Percentiles rank a stretch among this genome's conserved stretches.
Evolutionary conservation across 2,888 invertebrate species (phyloP).

Genomic region (Metalampra italica): DNA sequence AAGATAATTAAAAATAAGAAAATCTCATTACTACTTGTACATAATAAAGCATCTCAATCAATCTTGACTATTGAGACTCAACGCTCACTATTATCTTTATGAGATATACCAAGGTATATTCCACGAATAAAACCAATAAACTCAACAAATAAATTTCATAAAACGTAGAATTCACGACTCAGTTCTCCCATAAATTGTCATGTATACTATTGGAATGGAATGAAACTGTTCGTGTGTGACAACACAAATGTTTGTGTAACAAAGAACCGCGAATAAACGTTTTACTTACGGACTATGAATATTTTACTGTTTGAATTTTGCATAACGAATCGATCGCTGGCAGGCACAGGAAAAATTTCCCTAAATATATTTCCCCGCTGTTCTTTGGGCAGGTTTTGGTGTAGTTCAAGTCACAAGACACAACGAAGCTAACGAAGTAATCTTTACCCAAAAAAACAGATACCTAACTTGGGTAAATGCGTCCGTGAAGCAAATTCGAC

Average conservation of each 20-base stretch:
- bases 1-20: too few relatives aligned
- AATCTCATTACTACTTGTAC: too few relatives aligned
- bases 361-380: constrained; percentile 18
- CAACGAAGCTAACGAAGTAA: too few relatives aligned
- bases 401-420: background rate
- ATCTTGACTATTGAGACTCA: background rate
- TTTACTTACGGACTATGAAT: constrained; percentile 15
- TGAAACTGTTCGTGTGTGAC: background rate
- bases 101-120: too few relatives aligned
- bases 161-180: background rate
- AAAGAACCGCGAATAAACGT: constrained; percentile 7
- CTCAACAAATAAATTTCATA: background rate
- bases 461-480: too few relatives aligned
- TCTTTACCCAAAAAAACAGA: too few relatives aligned
- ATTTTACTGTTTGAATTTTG: constrained; percentile 17
- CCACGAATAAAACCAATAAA: background rate
- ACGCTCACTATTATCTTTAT: background rate
- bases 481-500: too few relatives aligned
- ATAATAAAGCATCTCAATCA: too few relatives aligned
- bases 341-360: constrained; percentile 16
- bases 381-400: constrained; percentile 2
- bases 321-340: constrained; percentile 14
- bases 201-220: background rate
- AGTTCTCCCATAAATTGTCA: background rate
- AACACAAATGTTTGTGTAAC: constrained; percentile 10